Evolutionary conservation across 2,113 vertebrate genomes (phyloP), one percentile per base, ranked within the genome.

Genomic region (Nematolebias whitei): DNA sequence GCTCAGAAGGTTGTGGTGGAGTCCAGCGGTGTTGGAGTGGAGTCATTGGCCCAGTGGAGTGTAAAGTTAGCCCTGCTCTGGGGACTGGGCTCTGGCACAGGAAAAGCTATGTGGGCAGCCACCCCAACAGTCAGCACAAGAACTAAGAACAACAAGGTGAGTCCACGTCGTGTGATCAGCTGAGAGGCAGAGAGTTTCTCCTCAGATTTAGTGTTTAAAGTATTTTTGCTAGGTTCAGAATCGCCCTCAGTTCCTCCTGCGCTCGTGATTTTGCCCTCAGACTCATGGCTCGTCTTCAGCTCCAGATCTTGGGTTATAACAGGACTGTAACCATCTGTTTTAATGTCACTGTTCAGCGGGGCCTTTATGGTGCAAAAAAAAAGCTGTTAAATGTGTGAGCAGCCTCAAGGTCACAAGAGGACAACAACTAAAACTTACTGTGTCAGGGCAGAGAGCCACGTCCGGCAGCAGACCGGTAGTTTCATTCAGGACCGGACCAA

Each of bases 141-240:
- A 41, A 83, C 12, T 4, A 52, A 60, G 47, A 38, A n/a, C 44
- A 86, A 35, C 6, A 89, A 2, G 2, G 66, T 13, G 20, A 89
- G 54, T 55, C 92, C 92, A 2, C 92, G 70, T 14, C 90, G 84
- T 24, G 90, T 58, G 18, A 91, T 73, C 40, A 94, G 88, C 85
- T 93, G 88, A 7, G 77, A 63, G 41, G 71, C 5, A 2, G 93
- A 88, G 10, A 93, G 90, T n/a, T 26, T 22, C 0, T 0, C 47
- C 18, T 58, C 19, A 40, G 64, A 41, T 65, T 68, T 80, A 39
- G 20, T 32, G 23, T 23, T 39, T 15, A 56, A 41, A 24, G 45
- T 26, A 10, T 64, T 40, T 71, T 77, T 74, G 38, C 12, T 68
- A 32, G 78, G 35, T 52, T 83, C 80, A 47, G 29, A 45, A 4